Base-by-base conservation (phyloP, 1,140 invertebrate genomes). In the Dreissena rostriformis region DNA sequence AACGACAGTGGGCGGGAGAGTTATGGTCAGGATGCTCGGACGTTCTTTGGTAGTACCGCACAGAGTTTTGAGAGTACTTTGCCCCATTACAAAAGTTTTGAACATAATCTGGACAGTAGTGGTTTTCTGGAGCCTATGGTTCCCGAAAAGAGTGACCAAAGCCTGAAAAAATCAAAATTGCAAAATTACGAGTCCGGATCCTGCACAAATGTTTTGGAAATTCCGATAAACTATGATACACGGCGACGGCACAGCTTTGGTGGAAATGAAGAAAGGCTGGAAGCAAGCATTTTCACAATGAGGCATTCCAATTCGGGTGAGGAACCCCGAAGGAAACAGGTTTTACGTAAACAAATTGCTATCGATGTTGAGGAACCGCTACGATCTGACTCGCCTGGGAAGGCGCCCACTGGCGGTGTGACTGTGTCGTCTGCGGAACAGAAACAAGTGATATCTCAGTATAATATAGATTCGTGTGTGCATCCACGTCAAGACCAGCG, bases 41-140 rank as follows among this genome's bases (percentile, higher is more conserved):
- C 74, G 57, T 82, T 39, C 70, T 82, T 82, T 71, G 72, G 53
- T 6, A 82, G 66, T 67, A 49, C 49, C 1, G 71, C 80, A 15
- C 72, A 82, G n/a, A 82, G 80, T 24, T 82, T 82, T 57, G 80
- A 82, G 28, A 82, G 80, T 68, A 82, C 80, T 52, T 63, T 82
- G 14, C 80, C 80, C 0, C 17, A 71, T 11, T 82, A 75, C 57
- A 29, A 39, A 73, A 75, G 80, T 67, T 74, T 74, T 29, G 80
- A 82, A 19, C 70, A 82, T 52, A 75, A 55, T 52, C 26, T 82
- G n/a, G 71, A 82, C 67, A 67, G 57, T 68, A 49, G 28, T 39
- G 63, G 49, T 29, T 6, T 52, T 5, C 26, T 65, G 26, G 53
- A 72, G 65, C 63, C 70, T 1, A 51, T 61, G 79, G 39, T 66